Percentiles rank a stretch among this genome's conserved stretches.
Conservation (phyloP, 2,797 vertebrate species). For the Triplophysa bombifrons region DNA sequence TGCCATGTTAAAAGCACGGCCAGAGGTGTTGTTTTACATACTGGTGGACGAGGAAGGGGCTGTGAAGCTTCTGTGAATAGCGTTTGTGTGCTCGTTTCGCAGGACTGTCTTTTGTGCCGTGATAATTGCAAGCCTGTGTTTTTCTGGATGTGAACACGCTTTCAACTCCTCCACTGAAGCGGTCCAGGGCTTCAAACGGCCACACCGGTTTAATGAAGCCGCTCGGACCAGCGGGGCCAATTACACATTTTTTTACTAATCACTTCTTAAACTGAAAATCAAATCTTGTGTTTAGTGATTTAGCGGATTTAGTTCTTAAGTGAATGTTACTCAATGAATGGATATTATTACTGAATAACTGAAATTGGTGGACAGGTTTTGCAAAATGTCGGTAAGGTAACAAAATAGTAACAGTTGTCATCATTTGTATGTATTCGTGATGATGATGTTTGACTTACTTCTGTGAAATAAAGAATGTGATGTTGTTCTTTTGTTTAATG, state of each 20-base stretch:
- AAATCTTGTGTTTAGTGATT: not conserved
- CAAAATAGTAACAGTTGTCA: too few species aligned
- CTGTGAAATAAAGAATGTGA: too few species aligned
- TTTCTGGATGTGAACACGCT: constrained; percentile 45
- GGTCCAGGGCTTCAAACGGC: constrained; percentile 53
- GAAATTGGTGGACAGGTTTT: too few species aligned
- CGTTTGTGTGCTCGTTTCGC: not conserved
- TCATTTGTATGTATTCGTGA: too few species aligned
- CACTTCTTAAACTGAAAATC: constrained; percentile 1
- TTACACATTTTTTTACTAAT: not conserved
- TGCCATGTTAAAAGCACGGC: constrained; percentile 2
- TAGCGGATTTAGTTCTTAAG: too few species aligned
- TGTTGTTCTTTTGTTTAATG: too few species aligned
- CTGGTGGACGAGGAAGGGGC: constrained; percentile 9
- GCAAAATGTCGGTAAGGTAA: too few species aligned
- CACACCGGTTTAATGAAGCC: not conserved
- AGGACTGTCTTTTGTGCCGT: constrained; percentile 45
- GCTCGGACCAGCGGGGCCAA: too few species aligned
- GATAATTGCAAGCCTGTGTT: constrained; percentile 52
- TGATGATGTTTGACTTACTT: too few species aligned
- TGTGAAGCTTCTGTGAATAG: constrained; percentile 15
- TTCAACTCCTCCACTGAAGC: constrained; percentile 51
- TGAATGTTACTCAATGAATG: too few species aligned
- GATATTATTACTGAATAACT: too few species aligned
- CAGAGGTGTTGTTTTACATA: not conserved